Percentiles rank a stretch among this genome's conserved stretches.
These are phyloP conservation scores for Eugnorisma glareosa DNA, from an alignment of 2,888 invertebrate species.

Conservation along the genomic window DNA sequence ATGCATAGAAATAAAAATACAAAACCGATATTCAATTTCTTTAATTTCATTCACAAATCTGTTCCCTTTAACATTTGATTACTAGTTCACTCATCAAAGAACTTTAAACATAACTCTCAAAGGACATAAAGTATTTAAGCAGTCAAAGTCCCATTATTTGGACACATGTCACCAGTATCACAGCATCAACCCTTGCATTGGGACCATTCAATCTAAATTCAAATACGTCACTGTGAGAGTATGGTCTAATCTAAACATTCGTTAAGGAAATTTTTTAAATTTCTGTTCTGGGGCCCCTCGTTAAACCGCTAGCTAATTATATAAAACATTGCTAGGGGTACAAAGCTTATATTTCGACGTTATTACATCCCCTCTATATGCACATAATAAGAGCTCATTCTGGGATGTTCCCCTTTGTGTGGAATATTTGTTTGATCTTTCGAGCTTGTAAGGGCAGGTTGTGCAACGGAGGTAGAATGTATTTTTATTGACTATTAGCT, in stretches of 20 bases:
- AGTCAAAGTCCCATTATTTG: conserved; percentile 79
- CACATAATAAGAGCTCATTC: conserved; percentile 84
- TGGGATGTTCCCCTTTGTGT: conserved; percentile 82
- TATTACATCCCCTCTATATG: conserved; percentile 79
- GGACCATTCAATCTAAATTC: conserved; percentile 83
- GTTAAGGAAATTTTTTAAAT: conserved; percentile 83
- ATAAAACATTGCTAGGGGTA: conserved; percentile 83
- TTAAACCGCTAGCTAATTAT: conserved; percentile 89
- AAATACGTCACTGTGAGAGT: conserved; percentile 82
- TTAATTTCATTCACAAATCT: neutral
- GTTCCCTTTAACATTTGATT: conserved; percentile 9
- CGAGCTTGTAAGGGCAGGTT: conserved; percentile 75
- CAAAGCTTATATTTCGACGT: conserved; percentile 79
- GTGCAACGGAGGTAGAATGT: conserved; percentile 65
- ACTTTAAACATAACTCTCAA: conserved; percentile 68
- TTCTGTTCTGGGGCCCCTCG: conserved; percentile 80
- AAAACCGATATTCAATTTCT: neutral
- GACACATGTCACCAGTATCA: conserved; percentile 85
- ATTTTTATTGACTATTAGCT: conserved; percentile 64
- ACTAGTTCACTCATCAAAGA: conserved; percentile 52
- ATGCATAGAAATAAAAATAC: neutral
- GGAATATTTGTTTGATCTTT: conserved; percentile 88
- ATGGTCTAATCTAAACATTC: conserved; percentile 89
- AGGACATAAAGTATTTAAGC: conserved; percentile 66
- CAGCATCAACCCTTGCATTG: conserved; percentile 76